Conservation (phyloP, 2,113 vertebrate genomes). For the Mesembrinibis cayennensis region DNA sequence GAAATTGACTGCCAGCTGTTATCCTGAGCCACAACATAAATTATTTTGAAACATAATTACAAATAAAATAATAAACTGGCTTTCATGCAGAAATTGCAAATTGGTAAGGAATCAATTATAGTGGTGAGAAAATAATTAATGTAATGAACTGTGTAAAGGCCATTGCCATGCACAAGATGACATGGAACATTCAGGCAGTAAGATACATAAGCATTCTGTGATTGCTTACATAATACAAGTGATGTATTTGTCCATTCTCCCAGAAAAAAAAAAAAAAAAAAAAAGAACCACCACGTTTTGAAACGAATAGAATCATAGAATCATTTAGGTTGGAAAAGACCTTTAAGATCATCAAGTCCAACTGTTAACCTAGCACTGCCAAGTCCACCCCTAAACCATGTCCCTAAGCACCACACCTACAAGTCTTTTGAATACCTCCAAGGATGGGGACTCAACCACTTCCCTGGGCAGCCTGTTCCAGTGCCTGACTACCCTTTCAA, state of each 20-base stretch:
- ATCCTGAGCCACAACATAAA: neutral
- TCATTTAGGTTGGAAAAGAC: too few species aligned
- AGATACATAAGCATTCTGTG: neutral
- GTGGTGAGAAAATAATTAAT: neutral
- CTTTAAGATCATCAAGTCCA: too few species aligned
- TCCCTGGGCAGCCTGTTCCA: too few species aligned
- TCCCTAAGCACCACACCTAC: too few species aligned
- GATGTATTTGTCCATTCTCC: neutral
- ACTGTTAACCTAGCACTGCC: too few species aligned
- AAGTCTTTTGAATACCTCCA: too few species aligned
- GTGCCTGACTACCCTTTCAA: too few species aligned
- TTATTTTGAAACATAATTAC: neutral
- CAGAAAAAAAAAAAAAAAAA: neutral
- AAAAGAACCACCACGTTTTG: too few species aligned
- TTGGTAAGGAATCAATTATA: slow-evolving; percentile 1
- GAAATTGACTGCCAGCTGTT: neutral
- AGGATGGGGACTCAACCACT: too few species aligned
- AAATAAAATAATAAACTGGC: neutral
- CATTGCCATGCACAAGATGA: neutral
- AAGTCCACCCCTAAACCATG: too few species aligned
- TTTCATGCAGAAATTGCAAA: slow-evolving; percentile 16
- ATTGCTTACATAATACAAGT: neutral
- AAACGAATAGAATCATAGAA: too few species aligned
- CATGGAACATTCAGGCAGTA: neutral
- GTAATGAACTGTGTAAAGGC: neutral